Base-by-base conservation (phyloP, 2,797 vertebrate species). In the Macropus fuliginosus region DNA sequence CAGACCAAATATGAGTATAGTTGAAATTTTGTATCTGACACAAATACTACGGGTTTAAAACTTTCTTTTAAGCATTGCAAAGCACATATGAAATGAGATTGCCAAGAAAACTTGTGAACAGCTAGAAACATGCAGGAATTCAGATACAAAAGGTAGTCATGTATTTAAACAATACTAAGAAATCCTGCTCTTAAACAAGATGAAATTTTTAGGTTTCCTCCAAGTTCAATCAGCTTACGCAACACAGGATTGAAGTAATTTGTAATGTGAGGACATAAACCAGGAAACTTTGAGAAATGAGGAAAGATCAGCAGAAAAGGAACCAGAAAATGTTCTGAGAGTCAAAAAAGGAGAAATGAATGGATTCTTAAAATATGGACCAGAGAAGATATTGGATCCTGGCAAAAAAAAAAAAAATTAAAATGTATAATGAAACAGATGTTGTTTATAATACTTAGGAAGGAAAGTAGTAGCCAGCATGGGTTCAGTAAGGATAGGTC, bases 31-130 rank as follows among this genome's bases (percentile, higher is more conserved):
- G 28, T 54, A 27, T 52, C 24, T 9, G 29, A 90, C 27, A 29
- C 27, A 90, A n/a, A 14, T 52, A 50, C 11, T 90, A 31, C 54
- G 46, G 55, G 14, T 92, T 95, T 97, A 91, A 57, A 97, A 56
- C 91, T 97, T 95, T 94, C 94, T 97, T 97, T 97, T 94, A 97
- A 96, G 91, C 81, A 92, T 91, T 56, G n/a, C 93, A 66, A 52
- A 96, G 13, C 74, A 92, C 34, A 92, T 55, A 91, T 66, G 87
- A 96, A 94, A 90, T 92, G 87, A 93, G 11, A 92, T 92, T 94
- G 34, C 74, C 90, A 92, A 31, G 18, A 96, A 96, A 14, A 93
- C 55, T 95, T 95, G 91, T 66, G 92, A 50, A 46, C 92, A 96
- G 95, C 97, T 97, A 96, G 95, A 96, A 94, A 93, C 92, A 34